These are phyloP conservation scores for Syngnathus rostellatus DNA, from an alignment of 2,797 vertebrate species.

Conservation along the genomic window DNA sequence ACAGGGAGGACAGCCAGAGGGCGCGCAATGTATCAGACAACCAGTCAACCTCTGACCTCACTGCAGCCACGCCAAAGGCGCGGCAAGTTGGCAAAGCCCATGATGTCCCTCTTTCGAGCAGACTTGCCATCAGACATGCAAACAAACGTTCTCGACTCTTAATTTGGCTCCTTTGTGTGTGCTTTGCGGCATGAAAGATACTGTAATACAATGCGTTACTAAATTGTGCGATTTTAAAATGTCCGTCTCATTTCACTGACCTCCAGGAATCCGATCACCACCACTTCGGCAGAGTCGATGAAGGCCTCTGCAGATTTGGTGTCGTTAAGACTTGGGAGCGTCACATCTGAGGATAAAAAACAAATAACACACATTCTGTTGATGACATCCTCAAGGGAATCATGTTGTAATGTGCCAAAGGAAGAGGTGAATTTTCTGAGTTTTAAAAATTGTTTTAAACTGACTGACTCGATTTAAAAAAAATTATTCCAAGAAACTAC, in stretches of 20 bases:
- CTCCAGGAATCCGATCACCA: slow-evolving; percentile 71
- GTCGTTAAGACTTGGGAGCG: slow-evolving; percentile 51
- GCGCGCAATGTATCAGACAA: slow-evolving; percentile 37
- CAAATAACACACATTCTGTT: not conserved
- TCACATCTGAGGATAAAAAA: slow-evolving; percentile 36
- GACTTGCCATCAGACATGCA: slow-evolving; percentile 27
- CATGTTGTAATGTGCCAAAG: too few relatives aligned
- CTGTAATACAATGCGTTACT: slow-evolving; percentile 10
- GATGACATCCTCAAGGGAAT: too few relatives aligned
- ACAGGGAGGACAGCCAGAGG: slow-evolving; percentile 52
- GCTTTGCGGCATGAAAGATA: slow-evolving; percentile 17
- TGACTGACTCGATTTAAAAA: too few relatives aligned
- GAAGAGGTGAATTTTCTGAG: too few relatives aligned
- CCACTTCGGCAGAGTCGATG: slow-evolving; percentile 66
- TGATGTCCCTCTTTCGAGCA: slow-evolving; percentile 30
- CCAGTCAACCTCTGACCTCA: slow-evolving; percentile 28
- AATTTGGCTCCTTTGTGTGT: slow-evolving; percentile 31
- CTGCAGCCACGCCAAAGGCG: slow-evolving; percentile 49
- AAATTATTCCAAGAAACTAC: too few relatives aligned
- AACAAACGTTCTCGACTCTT: slow-evolving; percentile 21
- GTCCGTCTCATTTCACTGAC: slow-evolving; percentile 42
- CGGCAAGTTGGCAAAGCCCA: slow-evolving; percentile 51
- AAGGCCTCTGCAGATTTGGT: slow-evolving; percentile 58
- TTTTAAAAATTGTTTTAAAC: too few relatives aligned
- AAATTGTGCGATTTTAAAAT: not conserved